Percentiles rank a stretch among this genome's conserved stretches.
Conservation (phyloP, 2,113 vertebrate genomes). For the Poeciliopsis turrubarensis region DNA sequence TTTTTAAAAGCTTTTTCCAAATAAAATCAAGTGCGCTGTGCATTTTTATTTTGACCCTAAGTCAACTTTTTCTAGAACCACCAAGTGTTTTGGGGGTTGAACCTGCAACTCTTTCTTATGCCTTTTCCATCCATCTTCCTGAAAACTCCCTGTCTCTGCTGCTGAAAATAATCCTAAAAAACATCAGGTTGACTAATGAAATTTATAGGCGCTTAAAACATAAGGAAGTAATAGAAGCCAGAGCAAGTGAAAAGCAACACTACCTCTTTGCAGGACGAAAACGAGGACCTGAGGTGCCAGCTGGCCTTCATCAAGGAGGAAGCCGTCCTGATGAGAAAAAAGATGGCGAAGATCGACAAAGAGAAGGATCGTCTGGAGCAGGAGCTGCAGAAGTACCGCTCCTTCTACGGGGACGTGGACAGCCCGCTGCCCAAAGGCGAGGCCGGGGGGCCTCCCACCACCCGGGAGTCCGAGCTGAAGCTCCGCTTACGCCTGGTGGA, state of each 20-base stretch:
- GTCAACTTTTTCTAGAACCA: not conserved
- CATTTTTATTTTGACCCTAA: not conserved
- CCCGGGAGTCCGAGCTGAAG: slow-evolving; percentile 96
- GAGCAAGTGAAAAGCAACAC: not conserved
- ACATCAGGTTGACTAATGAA: not conserved
- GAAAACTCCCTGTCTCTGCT: not conserved
- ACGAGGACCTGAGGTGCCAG: slow-evolving; percentile 96
- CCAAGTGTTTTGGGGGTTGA: no score
- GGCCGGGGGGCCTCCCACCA: slow-evolving; percentile 94
- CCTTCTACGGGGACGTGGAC: slow-evolving; percentile 97
- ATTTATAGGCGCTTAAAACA: not conserved
- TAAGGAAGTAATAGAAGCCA: not conserved
- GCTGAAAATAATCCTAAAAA: not conserved
- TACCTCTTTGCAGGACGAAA: slow-evolving; percentile 86
- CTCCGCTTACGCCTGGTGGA: slow-evolving; percentile 94
- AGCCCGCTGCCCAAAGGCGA: slow-evolving; percentile 97
- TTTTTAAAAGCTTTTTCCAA: not conserved
- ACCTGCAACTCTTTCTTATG: no score
- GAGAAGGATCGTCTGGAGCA: slow-evolving; percentile 98
- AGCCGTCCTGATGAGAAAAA: slow-evolving; percentile 95
- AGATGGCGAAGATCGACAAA: slow-evolving; percentile 99
- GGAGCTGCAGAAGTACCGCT: slow-evolving; percentile 96
- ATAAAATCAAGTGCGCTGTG: not conserved
- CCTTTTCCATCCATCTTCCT: not conserved
- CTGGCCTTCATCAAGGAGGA: slow-evolving; percentile 97